Evolutionary conservation across 2,797 vertebrate species (phyloP).

Genomic region (Euthynnus affinis): DNA sequence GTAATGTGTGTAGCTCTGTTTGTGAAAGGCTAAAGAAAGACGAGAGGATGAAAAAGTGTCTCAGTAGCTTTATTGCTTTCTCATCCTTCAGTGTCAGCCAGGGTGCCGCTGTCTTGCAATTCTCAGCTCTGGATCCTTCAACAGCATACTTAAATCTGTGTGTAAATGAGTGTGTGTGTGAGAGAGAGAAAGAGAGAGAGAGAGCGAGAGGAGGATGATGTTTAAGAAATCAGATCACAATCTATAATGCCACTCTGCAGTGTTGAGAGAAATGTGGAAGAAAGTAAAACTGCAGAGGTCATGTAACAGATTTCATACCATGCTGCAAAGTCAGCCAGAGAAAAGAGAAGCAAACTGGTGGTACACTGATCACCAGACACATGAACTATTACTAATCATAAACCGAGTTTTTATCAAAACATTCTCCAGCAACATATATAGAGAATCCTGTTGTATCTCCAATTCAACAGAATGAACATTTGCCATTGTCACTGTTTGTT

Average conservation of each 20-base stretch:
- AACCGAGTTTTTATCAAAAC: too few relatives aligned
- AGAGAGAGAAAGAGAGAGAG: too few relatives aligned
- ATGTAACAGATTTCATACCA: not conserved
- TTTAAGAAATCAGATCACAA: slow-evolving; percentile 46
- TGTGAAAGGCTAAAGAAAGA: not conserved
- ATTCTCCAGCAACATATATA: not conserved
- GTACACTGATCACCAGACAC: not conserved
- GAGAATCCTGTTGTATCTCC: not conserved
- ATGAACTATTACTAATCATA: too few relatives aligned
- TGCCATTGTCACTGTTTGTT: too few relatives aligned
- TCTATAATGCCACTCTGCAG: slow-evolving; percentile 28
- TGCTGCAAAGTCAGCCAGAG: not conserved
- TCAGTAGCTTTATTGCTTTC: slow-evolving; percentile 65
- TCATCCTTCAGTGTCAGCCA: slow-evolving; percentile 66
- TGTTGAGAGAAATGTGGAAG: not conserved
- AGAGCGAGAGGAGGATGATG: too few relatives aligned
- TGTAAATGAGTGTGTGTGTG: not conserved
- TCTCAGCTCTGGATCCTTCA: slow-evolving; percentile 61
- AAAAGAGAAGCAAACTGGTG: not conserved
- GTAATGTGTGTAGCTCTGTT: not conserved
- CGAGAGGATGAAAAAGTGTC: slow-evolving; percentile 48
- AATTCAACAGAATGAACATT: not conserved
- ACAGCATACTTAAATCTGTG: slow-evolving; percentile 18
- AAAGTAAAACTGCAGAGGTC: slow-evolving; percentile 1
- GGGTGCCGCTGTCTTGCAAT: slow-evolving; percentile 42